phyloP scores from a whole-genome alignment of 2,113 vertebrate genomes.

The Brachypteracias leptosomus region DNA sequence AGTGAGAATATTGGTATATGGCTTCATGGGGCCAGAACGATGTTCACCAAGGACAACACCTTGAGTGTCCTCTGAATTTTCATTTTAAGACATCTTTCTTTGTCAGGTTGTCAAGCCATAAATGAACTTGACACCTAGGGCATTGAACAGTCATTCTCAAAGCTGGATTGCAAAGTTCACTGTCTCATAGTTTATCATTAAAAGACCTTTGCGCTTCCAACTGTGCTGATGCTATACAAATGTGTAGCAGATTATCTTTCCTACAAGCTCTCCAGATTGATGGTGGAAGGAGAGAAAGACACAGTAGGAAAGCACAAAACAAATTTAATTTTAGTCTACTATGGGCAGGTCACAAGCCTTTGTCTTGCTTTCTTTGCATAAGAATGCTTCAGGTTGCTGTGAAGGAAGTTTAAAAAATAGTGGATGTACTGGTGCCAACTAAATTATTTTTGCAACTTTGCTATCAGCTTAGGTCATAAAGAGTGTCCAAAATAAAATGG shows the following conservation, averaged over 20 bases:
- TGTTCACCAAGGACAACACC: background rate
- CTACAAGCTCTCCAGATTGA: background rate
- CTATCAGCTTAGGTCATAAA: background rate
- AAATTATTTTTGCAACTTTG: background rate
- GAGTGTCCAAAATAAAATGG: background rate
- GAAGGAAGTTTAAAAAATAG: background rate
- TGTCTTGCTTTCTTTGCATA: background rate
- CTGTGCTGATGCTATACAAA: background rate
- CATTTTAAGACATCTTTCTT: background rate
- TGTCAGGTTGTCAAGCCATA: background rate
- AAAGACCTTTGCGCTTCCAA: conserved; percentile 19
- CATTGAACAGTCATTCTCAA: background rate
- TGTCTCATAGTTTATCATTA: background rate
- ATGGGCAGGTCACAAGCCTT: background rate
- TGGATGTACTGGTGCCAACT: background rate
- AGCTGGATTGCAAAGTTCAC: background rate
- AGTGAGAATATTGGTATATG: background rate
- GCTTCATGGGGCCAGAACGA: background rate
- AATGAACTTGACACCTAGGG: background rate
- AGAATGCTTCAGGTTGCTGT: background rate
- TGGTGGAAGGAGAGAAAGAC: background rate
- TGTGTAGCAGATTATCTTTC: background rate
- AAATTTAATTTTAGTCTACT: background rate
- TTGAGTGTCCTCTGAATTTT: background rate
- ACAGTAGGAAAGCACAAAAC: background rate